A percentile compares a stretch with the other conserved stretches of the same genome.
Evolutionary conservation across 30 jellyfish, hydroid and myxozoan genomes (phyloP).

Genomic region (Chrysaora quinquecirrha): DNA sequence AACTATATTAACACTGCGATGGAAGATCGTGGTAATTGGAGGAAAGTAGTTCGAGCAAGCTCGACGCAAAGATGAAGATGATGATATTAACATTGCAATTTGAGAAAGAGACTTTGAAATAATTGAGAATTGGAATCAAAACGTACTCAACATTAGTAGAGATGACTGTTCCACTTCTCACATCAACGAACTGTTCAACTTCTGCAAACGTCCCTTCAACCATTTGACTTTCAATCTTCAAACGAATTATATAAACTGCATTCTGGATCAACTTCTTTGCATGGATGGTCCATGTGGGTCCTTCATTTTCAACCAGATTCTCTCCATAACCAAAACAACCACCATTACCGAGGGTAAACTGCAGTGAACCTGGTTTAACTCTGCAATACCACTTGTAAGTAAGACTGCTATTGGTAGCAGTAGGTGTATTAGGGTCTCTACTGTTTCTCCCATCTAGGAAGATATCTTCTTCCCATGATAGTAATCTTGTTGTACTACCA

Average conservation of each 20-base stretch:
- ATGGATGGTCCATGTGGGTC: conserved; percentile 37
- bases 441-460: conserved; percentile 41
- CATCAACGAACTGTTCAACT: conserved; percentile 28
- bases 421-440: conserved; percentile 44
- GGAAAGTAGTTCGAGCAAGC: too few species aligned
- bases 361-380: conserved; percentile 42
- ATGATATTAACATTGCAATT: too few species aligned
- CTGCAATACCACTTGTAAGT: conserved; percentile 48
- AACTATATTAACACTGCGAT: too few species aligned
- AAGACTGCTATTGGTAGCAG: conserved; percentile 3
- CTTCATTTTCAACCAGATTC: neutral
- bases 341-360: conserved; percentile 38
- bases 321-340: conserved; percentile 68
- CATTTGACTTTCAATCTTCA: neutral
- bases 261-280: conserved; percentile 13
- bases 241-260: conserved; percentile 31
- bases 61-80: too few species aligned
- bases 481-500: conserved; percentile 34
- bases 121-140: too few species aligned
- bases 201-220: conserved; percentile 4
- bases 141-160: conserved; percentile 26
- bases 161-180: conserved; percentile 34
- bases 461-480: conserved; percentile 33
- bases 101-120: too few species aligned
- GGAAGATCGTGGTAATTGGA: too few species aligned